A percentile compares a stretch with the other conserved stretches of the same genome.
Conservation (phyloP, 2,113 vertebrate genomes). For the Chaetodon trifascialis region DNA sequence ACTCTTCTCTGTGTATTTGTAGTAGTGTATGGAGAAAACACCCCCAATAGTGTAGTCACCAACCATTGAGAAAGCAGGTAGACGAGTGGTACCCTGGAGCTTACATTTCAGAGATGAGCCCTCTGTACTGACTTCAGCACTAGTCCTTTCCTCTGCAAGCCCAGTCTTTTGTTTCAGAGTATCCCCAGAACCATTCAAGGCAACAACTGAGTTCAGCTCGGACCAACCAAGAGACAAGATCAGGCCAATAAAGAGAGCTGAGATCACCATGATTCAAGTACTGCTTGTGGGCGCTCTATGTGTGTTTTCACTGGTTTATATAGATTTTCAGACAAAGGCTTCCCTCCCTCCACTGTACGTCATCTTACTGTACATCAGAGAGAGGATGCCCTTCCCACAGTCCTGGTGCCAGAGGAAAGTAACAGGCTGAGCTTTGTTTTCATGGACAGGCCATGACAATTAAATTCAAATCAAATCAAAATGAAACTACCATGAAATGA, state of each 20-base stretch:
- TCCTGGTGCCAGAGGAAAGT: too few relatives aligned
- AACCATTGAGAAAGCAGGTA: slow-evolving; percentile 50
- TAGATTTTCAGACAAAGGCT: background rate
- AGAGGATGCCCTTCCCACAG: background rate
- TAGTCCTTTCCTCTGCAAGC: background rate
- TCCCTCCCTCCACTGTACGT: background rate
- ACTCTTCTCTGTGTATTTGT: background rate
- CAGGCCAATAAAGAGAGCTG: background rate
- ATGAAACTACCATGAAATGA: too few relatives aligned
- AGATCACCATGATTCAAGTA: background rate
- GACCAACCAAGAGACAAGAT: background rate
- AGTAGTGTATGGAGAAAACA: background rate
- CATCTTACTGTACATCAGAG: background rate
- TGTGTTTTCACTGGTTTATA: background rate
- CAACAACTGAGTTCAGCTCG: background rate
- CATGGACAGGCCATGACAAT: too few relatives aligned
- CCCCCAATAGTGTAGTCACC: slow-evolving; percentile 75
- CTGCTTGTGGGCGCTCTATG: background rate
- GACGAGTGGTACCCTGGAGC: slow-evolving; percentile 36
- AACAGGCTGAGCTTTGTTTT: too few relatives aligned
- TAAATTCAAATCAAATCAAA: too few relatives aligned
- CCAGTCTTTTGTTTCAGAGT: background rate
- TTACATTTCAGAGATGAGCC: slow-evolving; percentile 37
- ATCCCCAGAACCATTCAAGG: background rate
- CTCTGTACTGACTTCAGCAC: background rate